Conservation (phyloP, 2,888 invertebrate species). For the Drosophila leonis region DNA sequence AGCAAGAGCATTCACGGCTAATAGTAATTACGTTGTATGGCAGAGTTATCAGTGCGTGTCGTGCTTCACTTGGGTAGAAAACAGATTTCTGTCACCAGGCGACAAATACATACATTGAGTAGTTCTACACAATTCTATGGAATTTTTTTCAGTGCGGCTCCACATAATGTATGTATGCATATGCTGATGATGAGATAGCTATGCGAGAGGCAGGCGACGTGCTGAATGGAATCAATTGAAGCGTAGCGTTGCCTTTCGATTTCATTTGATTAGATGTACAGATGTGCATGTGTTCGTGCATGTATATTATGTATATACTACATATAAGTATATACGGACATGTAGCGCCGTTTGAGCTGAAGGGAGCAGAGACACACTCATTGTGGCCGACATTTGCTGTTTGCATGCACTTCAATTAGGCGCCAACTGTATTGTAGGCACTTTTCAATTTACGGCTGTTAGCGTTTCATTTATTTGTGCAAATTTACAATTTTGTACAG, state of each 20-base stretch:
- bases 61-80: conserved; percentile 20
- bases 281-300: neutral
- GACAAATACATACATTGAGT: conserved; percentile 20
- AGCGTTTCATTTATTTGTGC: conserved; percentile 8
- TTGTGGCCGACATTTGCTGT: conserved; percentile 23
- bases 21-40: conserved; percentile 58
- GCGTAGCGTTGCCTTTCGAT: conserved; percentile 60
- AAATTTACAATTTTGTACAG: conserved; percentile 27
- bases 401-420: conserved; percentile 79
- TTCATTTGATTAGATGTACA: conserved; percentile 54
- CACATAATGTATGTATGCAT: conserved; percentile 9
- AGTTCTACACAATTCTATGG: conserved; percentile 1
- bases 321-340: neutral
- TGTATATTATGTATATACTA: no score
- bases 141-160: conserved; percentile 16
- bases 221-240: conserved; percentile 64
- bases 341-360: conserved; percentile 21
- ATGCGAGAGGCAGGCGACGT: conserved; percentile 46
- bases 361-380: neutral
- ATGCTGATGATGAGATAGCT: conserved; percentile 36
- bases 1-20: conserved; percentile 59
- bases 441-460: conserved; percentile 66
- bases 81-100: conserved; percentile 62
- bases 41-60: conserved; percentile 58
- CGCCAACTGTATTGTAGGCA: conserved; percentile 56